Base-by-base conservation (phyloP, 2,797 vertebrate species). In the Danio kyathit region DNA sequence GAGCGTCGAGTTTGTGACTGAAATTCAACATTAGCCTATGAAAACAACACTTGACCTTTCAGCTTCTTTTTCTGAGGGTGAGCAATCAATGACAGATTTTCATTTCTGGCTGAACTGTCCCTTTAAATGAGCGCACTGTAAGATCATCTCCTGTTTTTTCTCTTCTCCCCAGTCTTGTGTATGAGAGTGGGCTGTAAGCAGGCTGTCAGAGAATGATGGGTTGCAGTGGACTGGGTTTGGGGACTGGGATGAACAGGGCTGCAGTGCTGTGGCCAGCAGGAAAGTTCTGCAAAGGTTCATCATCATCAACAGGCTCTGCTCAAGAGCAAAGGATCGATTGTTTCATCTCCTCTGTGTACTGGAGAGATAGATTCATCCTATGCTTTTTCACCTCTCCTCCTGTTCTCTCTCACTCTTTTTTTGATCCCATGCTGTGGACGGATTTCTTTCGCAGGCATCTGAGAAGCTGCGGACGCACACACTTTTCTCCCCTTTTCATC, bases 261-360 rank as follows among this genome's bases (percentile, higher is more conserved):
- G 78, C 70, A 74, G 59, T 74, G 78, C 78, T 80, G 70, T 57
- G 70, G 78, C 78, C 78, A 80, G 78, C 78, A 80, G 78, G 70
- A 80, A 80, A 74, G 78, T 65, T 74, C 78, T 80, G 66, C 61
- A 80, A 74, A 74, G 78, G 69, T 80, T 80, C 78, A 52, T 80
- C 78, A 80, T 80, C 78, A 74, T 74, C 78, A 74, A 80, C 78
- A 80, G 60, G 78, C 69, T 80, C 40, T n/a, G 69, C 5, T 80
- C 60, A 65, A 80, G 78, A 57, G 69, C 60, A 44, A 44, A 80
- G 70, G 49, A 80, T 80, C 51, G 78, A 80, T 80, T 80, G 69
- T 54, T 80, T 74, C 69, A 74, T 80, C 78, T 80, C 78, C 78
- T 80, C 78, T 38, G 78, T 80, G 78, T 73, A 80, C 69, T 38